Percentiles rank a stretch among this genome's conserved stretches.
Evolutionary conservation across 1,140 invertebrate genomes (phyloP).

Genomic region (Nixonia krombeini): DNA sequence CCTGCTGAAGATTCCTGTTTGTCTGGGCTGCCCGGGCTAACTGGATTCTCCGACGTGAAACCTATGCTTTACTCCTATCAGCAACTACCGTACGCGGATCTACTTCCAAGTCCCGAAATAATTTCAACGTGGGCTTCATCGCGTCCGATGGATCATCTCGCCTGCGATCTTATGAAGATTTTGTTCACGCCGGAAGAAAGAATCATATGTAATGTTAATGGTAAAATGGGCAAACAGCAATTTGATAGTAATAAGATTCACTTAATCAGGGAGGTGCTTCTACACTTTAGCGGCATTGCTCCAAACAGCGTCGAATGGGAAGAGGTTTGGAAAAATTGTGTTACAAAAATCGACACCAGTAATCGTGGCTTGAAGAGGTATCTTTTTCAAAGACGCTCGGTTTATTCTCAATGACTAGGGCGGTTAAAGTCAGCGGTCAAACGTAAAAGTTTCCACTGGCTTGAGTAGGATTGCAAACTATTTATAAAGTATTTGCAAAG

Average conservation of each 20-base stretch:
- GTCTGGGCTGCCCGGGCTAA: constrained; percentile 56
- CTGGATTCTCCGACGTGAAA: constrained; percentile 60
- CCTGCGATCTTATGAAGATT: constrained; percentile 72
- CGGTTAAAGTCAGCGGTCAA: constrained; percentile 65
- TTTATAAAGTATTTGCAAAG: too few species aligned
- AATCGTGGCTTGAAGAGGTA: constrained; percentile 72
- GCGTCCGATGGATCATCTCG: constrained; percentile 71
- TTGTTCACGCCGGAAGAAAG: constrained; percentile 71
- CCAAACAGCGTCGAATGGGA: constrained; percentile 68
- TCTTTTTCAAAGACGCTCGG: constrained; percentile 66
- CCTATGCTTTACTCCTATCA: constrained; percentile 65
- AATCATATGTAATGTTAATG: constrained; percentile 71
- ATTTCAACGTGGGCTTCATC: constrained; percentile 70
- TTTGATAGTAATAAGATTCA: constrained; percentile 72
- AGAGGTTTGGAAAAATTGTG: constrained; percentile 72
- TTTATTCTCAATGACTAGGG: constrained; percentile 68
- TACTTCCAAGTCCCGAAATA: constrained; percentile 67
- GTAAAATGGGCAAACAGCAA: constrained; percentile 72
- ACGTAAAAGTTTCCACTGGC: constrained; percentile 67
- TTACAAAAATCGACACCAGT: constrained; percentile 73
- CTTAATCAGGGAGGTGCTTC: constrained; percentile 68
- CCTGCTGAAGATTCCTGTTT: constrained; percentile 62
- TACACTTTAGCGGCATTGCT: constrained; percentile 67
- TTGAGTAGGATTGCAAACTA: constrained; percentile 55
- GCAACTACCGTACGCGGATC: constrained; percentile 69